phyloP scores from a whole-genome alignment of 2,113 vertebrate genomes.

The Tyrannus savana region DNA sequence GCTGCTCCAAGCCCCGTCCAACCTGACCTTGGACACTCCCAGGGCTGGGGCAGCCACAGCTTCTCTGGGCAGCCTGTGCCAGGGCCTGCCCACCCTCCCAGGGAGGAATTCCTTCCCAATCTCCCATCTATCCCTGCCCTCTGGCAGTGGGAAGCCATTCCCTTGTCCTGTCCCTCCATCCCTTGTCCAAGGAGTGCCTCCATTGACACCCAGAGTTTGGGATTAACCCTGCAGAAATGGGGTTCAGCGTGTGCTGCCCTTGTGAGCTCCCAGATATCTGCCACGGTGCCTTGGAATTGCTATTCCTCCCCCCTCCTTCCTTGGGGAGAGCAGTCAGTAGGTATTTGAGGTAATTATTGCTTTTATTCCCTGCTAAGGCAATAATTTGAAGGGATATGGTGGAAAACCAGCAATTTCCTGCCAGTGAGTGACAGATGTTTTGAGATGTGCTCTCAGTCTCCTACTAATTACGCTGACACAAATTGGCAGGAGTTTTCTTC shows the following conservation, averaged over 20 bases:
- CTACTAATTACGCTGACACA: slow-evolving; percentile 18
- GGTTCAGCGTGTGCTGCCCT: neutral
- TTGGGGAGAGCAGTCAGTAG: neutral
- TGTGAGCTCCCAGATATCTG: neutral
- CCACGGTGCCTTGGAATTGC: neutral
- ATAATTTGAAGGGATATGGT: slow-evolving; percentile 28
- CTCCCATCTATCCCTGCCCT: neutral
- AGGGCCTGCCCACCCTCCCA: neutral
- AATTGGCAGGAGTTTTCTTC: slow-evolving; percentile 20
- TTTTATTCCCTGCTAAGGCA: neutral
- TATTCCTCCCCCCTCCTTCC: neutral
- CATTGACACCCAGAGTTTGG: neutral
- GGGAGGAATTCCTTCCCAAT: neutral
- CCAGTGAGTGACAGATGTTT: slow-evolving; percentile 62
- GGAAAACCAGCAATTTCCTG: slow-evolving; percentile 68
- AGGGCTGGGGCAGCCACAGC: neutral
- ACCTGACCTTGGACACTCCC: neutral
- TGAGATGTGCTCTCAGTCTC: slow-evolving; percentile 52
- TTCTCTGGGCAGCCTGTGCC: neutral
- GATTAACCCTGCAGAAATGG: accelerated
- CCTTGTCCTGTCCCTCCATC: neutral
- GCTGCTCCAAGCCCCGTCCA: neutral
- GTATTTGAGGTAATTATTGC: slow-evolving; percentile 54
- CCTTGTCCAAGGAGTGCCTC: neutral
- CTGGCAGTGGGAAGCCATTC: neutral